Conservation (phyloP, 1,140 invertebrate species). For the Drosophila parabipectinata region DNA sequence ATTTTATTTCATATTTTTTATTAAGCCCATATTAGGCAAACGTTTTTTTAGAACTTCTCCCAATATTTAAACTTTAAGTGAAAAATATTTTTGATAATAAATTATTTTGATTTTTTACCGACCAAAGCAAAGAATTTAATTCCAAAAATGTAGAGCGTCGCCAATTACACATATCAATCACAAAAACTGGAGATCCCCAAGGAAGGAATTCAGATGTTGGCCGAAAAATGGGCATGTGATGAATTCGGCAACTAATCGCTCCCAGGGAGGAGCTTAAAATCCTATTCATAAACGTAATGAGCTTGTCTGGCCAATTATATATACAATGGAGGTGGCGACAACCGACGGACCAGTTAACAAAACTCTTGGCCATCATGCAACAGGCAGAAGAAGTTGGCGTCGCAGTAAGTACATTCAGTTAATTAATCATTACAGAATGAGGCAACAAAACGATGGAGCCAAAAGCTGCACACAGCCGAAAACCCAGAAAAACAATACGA, state of each 20-base stretch:
- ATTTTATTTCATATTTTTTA: no score
- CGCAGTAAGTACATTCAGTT: conserved; percentile 49
- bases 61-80: neutral
- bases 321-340: conserved; percentile 49
- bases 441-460: conserved; percentile 40
- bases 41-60: no score
- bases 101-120: neutral
- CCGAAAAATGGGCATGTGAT: conserved; percentile 46
- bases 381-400: conserved; percentile 43
- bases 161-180: conserved; percentile 53
- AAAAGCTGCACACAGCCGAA: conserved; percentile 55
- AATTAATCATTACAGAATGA: conserved; percentile 72
- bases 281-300: conserved; percentile 65
- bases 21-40: no score
- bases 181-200: conserved; percentile 1
- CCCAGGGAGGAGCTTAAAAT: conserved; percentile 59
- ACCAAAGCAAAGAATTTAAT: neutral
- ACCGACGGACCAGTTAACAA: conserved; percentile 18
- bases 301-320: conserved; percentile 47
- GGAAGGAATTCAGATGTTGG: conserved; percentile 1
- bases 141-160: conserved; percentile 4
- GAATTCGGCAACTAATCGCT: conserved; percentile 51
- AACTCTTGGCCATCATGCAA: conserved; percentile 43
- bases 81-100: no score
- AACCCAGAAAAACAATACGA: conserved; percentile 21